Evolutionary conservation across 1,140 invertebrate species (phyloP).

Genomic region (Leptinotarsa lineolata): DNA sequence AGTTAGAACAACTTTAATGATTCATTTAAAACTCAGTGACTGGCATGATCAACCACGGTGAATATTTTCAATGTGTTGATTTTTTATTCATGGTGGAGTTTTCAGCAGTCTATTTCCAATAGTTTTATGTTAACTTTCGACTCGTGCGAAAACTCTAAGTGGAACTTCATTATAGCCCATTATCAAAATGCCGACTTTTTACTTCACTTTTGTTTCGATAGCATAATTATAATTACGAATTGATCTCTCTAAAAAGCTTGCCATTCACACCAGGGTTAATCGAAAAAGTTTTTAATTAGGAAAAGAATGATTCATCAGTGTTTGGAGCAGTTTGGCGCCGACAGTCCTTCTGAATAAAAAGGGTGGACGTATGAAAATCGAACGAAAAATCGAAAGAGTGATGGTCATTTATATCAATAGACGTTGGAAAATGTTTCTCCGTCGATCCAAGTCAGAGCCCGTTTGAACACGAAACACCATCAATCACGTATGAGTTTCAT

Average conservation of each 20-base stretch:
- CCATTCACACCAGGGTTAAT: not conserved
- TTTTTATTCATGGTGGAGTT: no score
- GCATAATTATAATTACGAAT: no score
- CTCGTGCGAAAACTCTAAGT: no score
- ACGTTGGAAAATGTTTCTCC: constrained; percentile 10
- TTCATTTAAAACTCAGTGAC: no score
- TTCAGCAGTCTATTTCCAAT: no score
- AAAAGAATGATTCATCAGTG: not conserved
- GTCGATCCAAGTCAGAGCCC: not conserved
- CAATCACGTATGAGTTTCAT: constrained; percentile 20
- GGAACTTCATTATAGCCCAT: no score
- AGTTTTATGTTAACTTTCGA: no score
- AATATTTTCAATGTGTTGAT: no score
- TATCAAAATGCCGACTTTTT: no score
- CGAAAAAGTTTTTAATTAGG: not conserved
- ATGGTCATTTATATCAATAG: constrained; percentile 22
- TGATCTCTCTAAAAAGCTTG: not conserved
- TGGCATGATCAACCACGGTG: no score
- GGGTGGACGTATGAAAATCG: not conserved
- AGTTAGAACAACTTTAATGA: no score
- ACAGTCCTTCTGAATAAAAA: not conserved
- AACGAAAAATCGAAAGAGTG: not conserved
- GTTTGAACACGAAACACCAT: constrained; percentile 13
- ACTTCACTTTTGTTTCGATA: no score
- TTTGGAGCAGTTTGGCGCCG: not conserved